Percentiles rank a stretch among this genome's conserved stretches.
Conservation (phyloP, 2,797 vertebrate genomes). For the Poeciliopsis presidionis region DNA sequence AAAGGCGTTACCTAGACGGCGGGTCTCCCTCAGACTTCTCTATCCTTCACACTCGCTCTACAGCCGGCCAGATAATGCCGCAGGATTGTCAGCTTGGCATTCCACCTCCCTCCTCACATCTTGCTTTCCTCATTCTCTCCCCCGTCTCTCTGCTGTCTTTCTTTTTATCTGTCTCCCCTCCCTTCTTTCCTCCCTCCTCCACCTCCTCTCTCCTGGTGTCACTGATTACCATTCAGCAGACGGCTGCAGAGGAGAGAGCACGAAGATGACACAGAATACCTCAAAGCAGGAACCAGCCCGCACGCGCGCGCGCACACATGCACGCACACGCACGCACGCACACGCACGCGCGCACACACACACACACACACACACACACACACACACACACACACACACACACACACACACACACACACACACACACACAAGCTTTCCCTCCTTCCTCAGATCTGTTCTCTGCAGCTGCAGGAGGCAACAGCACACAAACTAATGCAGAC, state of each 20-base stretch:
- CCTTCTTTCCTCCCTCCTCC: conserved; percentile 14
- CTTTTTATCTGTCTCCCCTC: conserved; percentile 20
- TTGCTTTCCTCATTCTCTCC: conserved; percentile 42
- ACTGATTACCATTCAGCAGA: conserved; percentile 90
- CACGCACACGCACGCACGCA: too few species aligned
- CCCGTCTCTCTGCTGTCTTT: conserved; percentile 41
- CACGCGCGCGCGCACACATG: conserved; percentile 9
- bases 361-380: conserved; percentile 31
- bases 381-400: conserved; percentile 13
- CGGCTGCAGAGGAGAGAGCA: conserved; percentile 81
- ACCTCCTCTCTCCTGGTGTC: conserved; percentile 73
- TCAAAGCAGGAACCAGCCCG: conserved; percentile 76
- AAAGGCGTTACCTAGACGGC: conserved; percentile 54
- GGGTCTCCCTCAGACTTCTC: conserved; percentile 41
- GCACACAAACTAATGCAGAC: neutral
- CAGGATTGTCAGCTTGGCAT: conserved; percentile 83
- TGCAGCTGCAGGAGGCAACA: conserved; percentile 14
- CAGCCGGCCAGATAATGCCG: conserved; percentile 83
- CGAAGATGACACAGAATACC: conserved; percentile 88
- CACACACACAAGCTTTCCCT: conserved; percentile 61
- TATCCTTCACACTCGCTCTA: conserved; percentile 67
- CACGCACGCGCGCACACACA: conserved; percentile 26
- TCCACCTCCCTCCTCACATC: conserved; percentile 68
- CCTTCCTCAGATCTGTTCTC: conserved; percentile 50
- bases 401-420: neutral